Evolutionary conservation across 2,888 invertebrate genomes (phyloP).

Genomic region (Lepidochrysops patricia): DNA sequence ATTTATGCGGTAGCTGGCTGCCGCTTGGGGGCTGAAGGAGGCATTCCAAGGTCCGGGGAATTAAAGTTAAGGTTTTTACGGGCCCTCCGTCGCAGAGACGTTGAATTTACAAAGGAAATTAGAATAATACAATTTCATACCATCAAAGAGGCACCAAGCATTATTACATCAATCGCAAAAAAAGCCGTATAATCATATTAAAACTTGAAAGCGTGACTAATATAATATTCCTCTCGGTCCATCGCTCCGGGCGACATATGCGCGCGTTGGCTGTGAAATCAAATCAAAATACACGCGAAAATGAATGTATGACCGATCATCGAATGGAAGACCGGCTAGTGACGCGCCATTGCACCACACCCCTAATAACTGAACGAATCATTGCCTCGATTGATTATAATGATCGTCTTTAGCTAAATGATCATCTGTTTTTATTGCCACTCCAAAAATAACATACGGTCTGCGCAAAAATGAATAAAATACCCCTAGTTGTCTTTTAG

Average conservation of each 20-base stretch:
- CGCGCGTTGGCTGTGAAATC: slow-evolving; percentile 28
- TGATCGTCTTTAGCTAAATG: not conserved
- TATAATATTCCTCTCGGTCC: slow-evolving; percentile 15
- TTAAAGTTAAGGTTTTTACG: too few relatives aligned
- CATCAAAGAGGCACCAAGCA: not conserved
- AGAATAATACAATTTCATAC: not conserved
- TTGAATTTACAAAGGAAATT: not conserved
- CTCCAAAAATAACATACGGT: not conserved
- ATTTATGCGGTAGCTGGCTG: too few relatives aligned
- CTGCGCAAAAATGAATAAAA: not conserved
- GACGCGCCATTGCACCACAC: slow-evolving; percentile 5
- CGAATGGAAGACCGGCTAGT: not conserved
- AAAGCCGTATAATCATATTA: slow-evolving; percentile 1
- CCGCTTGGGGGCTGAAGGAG: too few relatives aligned
- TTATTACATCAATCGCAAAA: not conserved
- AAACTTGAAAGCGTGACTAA: slow-evolving; percentile 7
- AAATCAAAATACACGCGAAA: slow-evolving; percentile 29
- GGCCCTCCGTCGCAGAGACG: too few relatives aligned
- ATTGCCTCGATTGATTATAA: slow-evolving; percentile 8
- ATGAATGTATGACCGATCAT: slow-evolving; percentile 25
- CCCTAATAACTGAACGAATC: slow-evolving; percentile 1
- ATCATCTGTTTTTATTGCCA: not conserved
- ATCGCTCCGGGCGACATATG: slow-evolving; percentile 28
- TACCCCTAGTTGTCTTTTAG: not conserved
- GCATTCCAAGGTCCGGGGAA: too few relatives aligned